Evolutionary conservation across 2,888 invertebrate genomes (phyloP), one percentile per base, ranked within the genome.

Genomic region (Pheosia tremula): DNA sequence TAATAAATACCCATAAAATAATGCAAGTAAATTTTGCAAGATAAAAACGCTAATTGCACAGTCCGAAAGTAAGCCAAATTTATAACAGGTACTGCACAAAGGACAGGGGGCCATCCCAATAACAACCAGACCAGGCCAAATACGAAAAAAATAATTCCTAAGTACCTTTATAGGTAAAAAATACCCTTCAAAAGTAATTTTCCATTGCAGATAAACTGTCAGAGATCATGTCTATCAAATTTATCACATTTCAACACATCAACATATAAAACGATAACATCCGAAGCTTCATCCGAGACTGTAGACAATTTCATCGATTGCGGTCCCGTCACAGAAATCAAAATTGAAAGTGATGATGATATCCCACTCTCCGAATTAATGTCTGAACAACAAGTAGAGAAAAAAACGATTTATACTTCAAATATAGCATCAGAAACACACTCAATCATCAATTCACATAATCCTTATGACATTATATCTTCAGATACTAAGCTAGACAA

Each of bases 261-360:
- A 9, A 57, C 62, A 10, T 66, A 63, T 38, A 57, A 69, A 13
- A 45, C 58, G 47, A 13, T 69, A 6, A 57, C 62, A 3, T 64
- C 3, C 5, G 55, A 55, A 50, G 24, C 62, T 4, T 50, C 57
- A 13, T 50, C 62, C 4, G 59, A 64, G 5, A 41, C 5, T 2
- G 57, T 64, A 7, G 81, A 84, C 45, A 86, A 83, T 56, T 85
- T 88, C 49, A 81, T 89, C 8, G 84, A 87, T 54, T 87, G 87
- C 49, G 83, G 84, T 0, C 59, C 66, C n/a, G 60, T 57, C 0
- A 58, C 52, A 1, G 66, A 74, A 0, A 72, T 83, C 3, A 82
- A 84, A 60, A 62, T 61, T 0, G 85, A 85, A 59, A 78, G 70
- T 36, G 81, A 83, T 36, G 86, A 86, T 50, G 87, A 88, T 38